phyloP scores from a whole-genome alignment of 2,888 invertebrate species.

The Brenthis hecate region DNA sequence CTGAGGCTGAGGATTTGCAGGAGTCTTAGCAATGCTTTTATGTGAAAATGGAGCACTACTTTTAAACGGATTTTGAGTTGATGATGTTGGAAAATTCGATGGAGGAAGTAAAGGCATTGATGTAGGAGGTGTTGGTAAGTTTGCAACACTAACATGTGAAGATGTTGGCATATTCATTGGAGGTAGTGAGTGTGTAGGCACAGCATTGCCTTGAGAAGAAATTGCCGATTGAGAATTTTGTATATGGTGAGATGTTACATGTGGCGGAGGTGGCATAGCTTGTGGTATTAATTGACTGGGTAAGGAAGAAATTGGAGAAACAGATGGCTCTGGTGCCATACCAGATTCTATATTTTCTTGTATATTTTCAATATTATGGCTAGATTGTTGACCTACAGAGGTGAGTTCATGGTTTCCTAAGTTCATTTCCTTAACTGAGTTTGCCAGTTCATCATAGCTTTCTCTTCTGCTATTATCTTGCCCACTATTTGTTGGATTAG shows the following conservation, averaged over 20 bases:
- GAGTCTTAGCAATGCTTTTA: conserved; percentile 59
- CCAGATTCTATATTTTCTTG: conserved; percentile 19
- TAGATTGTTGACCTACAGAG: conserved; percentile 43
- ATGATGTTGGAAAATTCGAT: conserved; percentile 38
- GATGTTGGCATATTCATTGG: conserved; percentile 35
- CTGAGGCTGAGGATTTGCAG: conserved; percentile 47
- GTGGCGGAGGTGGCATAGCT: conserved; percentile 29
- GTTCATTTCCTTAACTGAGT: conserved; percentile 66
- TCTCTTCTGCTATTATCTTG: conserved; percentile 52
- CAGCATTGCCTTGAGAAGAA: conserved; percentile 39
- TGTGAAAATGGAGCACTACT: conserved; percentile 75
- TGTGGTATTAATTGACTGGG: conserved; percentile 24
- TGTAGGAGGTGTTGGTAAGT: conserved; percentile 23
- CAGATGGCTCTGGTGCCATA: conserved; percentile 18
- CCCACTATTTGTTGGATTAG: conserved; percentile 46
- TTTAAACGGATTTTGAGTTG: conserved; percentile 71
- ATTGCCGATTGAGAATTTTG: conserved; percentile 45
- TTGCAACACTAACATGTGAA: conserved; percentile 30
- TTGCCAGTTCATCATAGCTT: conserved; percentile 61
- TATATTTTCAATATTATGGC: conserved; percentile 36
- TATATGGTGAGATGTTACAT: conserved; percentile 26
- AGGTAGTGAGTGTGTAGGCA: conserved; percentile 31
- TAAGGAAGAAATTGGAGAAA: conserved; percentile 14
- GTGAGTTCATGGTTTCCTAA: conserved; percentile 60
- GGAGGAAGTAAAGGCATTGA: conserved; percentile 36